Conservation (phyloP, 1,140 invertebrate species). For the Galendromus occidentalis region DNA sequence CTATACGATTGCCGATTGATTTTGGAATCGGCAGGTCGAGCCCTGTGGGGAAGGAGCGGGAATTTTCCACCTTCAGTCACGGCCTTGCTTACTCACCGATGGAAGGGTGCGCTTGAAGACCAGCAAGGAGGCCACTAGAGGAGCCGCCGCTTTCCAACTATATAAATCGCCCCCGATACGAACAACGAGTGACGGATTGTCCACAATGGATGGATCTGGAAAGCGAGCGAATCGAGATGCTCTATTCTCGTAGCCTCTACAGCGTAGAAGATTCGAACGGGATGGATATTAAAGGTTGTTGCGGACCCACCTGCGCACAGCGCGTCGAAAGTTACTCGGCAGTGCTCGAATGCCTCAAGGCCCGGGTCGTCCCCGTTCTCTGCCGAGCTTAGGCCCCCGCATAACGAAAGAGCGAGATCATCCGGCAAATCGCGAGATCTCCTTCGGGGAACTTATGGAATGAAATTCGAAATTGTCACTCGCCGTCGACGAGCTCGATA, state of each 20-base stretch:
- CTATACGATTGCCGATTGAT: no score
- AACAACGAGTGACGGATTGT: constrained; percentile 65
- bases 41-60: no score
- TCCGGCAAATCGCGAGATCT: background rate
- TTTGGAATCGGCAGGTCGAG: no score
- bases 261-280: no score
- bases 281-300: no score
- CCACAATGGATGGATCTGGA: constrained; percentile 42
- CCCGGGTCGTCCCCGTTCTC: constrained; percentile 31
- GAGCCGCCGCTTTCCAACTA: constrained; percentile 66
- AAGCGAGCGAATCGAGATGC: background rate
- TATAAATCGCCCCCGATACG: constrained; percentile 59
- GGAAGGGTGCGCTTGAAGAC: constrained; percentile 62
- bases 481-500: no score
- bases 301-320: constrained; percentile 35
- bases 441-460: no score
- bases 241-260: no score
- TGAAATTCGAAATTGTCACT: no score
- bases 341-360: constrained; percentile 44
- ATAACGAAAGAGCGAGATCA: constrained; percentile 52
- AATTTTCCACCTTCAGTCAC: no score
- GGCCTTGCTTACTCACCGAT: constrained; percentile 17
- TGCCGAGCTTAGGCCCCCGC: constrained; percentile 32
- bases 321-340: constrained; percentile 57
- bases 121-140: constrained; percentile 60